Base-by-base conservation (phyloP, 2,888 invertebrate species). In the Synergus umbraculus region DNA sequence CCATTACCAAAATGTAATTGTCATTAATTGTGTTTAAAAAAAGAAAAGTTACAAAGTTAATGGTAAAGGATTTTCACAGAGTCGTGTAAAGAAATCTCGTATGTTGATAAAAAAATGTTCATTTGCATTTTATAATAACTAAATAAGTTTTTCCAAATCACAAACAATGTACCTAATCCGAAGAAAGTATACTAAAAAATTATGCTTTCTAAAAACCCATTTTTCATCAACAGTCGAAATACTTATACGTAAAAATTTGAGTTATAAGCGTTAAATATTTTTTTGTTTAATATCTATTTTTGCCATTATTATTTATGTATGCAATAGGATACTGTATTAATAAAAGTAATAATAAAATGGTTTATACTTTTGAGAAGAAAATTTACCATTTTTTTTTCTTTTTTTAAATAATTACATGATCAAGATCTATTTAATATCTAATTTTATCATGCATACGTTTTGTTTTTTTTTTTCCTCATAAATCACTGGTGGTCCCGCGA, bases 311-410 rank as follows among this genome's bases (percentile, higher is more conserved):
- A 22, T 66, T 76, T 46, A 41, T 54, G 46, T 78, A 41, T 76
- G 43, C 76, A 54, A 15, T 29, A 41, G 29, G 66, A 64, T 81
- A 73, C 78, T 80, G 65, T 78, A 81, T 81, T 76, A 76, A 76
- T 58, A 81, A 46, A 44, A 22, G 44, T 46, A 76, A 67, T 29
- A 84, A 83, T 83, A 84, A 83, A 84, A n/a, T 73, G 73, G 64
- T 83, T 84, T 80, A 76, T 82, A 82, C 76, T 81, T 80, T 84
- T 79, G 54, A 77, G 76, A 63, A 29, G 12, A 60, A 60, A 49
- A 54, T 54, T 37, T n/a, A 4, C 29, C 0, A 0, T 12, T 22
- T 18, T 58, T 18, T 58, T 9, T 58, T 54, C 2, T 18, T 58
- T 18, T 58, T 9, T 58, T 54, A 2, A n/a, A 37, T 37, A 37